Evolutionary conservation across 2,888 invertebrate genomes (phyloP).

Genomic region (Torymus texanus): DNA sequence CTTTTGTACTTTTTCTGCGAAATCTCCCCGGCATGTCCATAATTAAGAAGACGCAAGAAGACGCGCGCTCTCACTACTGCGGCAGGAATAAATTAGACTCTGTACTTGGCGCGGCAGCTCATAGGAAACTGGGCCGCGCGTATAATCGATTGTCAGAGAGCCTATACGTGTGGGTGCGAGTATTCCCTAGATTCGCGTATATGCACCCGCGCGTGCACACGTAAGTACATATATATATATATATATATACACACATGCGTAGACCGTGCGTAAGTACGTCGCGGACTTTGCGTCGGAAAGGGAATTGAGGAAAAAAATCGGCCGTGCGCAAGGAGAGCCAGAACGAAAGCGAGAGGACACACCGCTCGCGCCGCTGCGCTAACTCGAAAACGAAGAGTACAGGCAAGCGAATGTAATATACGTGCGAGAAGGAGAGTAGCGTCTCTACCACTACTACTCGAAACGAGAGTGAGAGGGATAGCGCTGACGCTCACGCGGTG

Average conservation of each 20-base stretch:
- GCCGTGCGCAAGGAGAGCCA: conserved; percentile 1
- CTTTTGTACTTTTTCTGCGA: background rate
- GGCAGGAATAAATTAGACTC: conserved; percentile 37
- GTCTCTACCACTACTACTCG: no score
- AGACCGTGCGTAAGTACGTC: no score
- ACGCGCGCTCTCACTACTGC: background rate
- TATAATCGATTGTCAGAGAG: conserved; percentile 30
- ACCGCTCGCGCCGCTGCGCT: background rate
- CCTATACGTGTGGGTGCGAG: no score
- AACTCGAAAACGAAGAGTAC: conserved; percentile 17
- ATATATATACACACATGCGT: no score
- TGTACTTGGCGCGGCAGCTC: background rate
- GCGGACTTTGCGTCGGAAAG: background rate
- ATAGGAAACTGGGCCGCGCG: conserved; percentile 43
- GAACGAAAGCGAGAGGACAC: conserved; percentile 54
- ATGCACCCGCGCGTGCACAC: no score
- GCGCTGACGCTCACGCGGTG: background rate
- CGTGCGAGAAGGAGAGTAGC: no score
- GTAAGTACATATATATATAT: no score
- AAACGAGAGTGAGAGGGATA: background rate
- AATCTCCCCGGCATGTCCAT: background rate
- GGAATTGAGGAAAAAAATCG: no score
- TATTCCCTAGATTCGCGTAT: no score
- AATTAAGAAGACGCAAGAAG: conserved; percentile 40
- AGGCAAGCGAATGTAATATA: no score